Evolutionary conservation across 2,888 invertebrate species (phyloP), one percentile per base, ranked within the genome.

Genomic region (Drosophila putrida): DNA sequence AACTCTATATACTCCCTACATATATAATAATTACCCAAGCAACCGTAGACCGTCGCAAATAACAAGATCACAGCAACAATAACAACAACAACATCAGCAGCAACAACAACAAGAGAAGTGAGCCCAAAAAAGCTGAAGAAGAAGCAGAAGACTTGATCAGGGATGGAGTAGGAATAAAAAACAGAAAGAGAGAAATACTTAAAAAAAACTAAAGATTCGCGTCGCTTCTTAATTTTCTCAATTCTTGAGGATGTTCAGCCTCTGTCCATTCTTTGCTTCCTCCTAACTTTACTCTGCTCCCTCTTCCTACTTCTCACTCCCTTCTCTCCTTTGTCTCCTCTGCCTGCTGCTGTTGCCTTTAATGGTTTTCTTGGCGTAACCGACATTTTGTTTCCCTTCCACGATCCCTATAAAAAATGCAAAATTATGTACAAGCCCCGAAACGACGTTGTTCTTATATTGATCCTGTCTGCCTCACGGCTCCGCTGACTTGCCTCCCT

Each of bases 331-430:
- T 0, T 6, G 6, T 15, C 6, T 15, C 9, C 35, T 15, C 6
- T 15, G 8, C 35, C 28, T 39, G 33, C 35, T 50, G 55, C 60
- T 66, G 67, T 15, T 65, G 64, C 77, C 82, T 80, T 89, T 89
- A 89, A 90, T 90, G 90, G 90, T 78, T 87, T 82, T 86, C 28
- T 53, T 77, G 88, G 87, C 90, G 90, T 90, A 91, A 90, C 91
- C 90, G 90, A 90, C 90, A 91, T 91, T 91, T 91, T 91, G 91
- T 91, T 89, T 82, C 70, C 65, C 71, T 74, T 51, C 63, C 47
- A 39, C 53, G 72, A 50, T 63, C 61, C 70, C 87, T 85, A 0
- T 6, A 62, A 88, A 90, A 90, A 90, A 90, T 89, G 89, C 89
- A 88, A 90, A 90, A 89, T 90, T 90, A 90, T 90, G 90, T 90